These are phyloP conservation scores for Aphis gossypii DNA, from an alignment of 1,140 invertebrate species.

Conservation along the genomic window DNA sequence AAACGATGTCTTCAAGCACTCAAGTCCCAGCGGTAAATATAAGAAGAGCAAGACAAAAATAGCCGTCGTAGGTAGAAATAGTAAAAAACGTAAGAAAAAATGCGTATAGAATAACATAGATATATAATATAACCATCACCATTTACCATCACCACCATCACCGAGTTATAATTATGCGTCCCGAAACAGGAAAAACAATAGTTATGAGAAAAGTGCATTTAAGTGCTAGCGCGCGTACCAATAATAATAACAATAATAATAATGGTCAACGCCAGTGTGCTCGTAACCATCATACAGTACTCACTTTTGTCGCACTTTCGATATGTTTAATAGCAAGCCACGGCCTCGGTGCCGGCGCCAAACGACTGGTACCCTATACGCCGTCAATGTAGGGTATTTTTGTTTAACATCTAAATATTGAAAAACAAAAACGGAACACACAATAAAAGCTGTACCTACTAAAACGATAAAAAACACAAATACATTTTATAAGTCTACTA, in stretches of 20 bases:
- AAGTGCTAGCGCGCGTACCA: neutral
- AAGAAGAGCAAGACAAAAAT: neutral
- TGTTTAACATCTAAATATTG: constrained; percentile 31
- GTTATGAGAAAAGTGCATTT: neutral
- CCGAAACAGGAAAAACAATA: neutral
- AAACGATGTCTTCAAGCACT: neutral
- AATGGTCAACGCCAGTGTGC: neutral
- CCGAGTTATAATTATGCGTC: neutral
- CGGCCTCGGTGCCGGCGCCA: constrained; percentile 36
- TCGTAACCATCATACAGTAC: neutral
- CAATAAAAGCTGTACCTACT: constrained; percentile 29
- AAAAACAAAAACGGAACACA: constrained; percentile 37
- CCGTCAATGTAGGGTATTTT: constrained; percentile 34
- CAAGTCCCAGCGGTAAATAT: neutral
- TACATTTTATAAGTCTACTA: neutral
- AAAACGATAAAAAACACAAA: neutral
- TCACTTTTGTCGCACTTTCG: constrained; percentile 51
- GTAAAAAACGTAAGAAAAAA: neutral
- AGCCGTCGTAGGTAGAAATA: neutral
- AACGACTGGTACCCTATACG: constrained; percentile 39
- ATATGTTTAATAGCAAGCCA: neutral
- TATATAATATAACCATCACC: neutral
- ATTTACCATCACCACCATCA: neutral
- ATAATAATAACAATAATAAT: neutral
- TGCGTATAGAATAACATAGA: neutral